Percentiles rank a stretch among this genome's conserved stretches.
Evolutionary conservation across 2,888 invertebrate species (phyloP).

Genomic region (Copidosoma aretas): DNA sequence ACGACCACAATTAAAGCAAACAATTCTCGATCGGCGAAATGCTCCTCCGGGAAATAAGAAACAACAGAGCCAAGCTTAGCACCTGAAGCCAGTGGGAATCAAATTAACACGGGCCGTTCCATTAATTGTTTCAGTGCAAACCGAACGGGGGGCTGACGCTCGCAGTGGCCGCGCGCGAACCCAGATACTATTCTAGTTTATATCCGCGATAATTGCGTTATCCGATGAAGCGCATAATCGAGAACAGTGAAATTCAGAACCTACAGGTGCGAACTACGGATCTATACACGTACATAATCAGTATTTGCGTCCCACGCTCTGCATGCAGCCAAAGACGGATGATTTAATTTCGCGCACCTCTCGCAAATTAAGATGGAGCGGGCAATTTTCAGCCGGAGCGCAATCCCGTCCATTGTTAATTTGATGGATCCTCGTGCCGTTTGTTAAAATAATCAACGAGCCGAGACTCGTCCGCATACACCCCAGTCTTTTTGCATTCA

Average conservation of each 20-base stretch:
- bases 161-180: too few species aligned
- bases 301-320: constrained; percentile 3
- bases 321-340: constrained; percentile 24
- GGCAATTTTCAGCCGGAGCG: background rate
- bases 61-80: too few species aligned
- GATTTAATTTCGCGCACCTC: constrained; percentile 20
- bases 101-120: too few species aligned
- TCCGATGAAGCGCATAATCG: constrained; percentile 21
- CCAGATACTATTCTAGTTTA: constrained; percentile 11
- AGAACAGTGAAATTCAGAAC: constrained; percentile 1
- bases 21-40: too few species aligned
- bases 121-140: too few species aligned
- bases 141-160: too few species aligned
- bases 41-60: too few species aligned
- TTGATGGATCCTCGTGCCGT: background rate
- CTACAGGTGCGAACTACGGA: background rate
- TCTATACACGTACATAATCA: background rate
- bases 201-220: constrained; percentile 16
- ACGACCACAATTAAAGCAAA: too few species aligned
- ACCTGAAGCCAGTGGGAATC: too few species aligned
- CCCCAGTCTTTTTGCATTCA: background rate
- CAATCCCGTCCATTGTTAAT: background rate
- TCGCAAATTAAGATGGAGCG: constrained; percentile 19
- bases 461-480: background rate
- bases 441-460: background rate